A percentile compares a stretch with the other conserved stretches of the same genome.
Conservation (phyloP, 2,888 invertebrate species). For the Megastigmus dorsalis region DNA sequence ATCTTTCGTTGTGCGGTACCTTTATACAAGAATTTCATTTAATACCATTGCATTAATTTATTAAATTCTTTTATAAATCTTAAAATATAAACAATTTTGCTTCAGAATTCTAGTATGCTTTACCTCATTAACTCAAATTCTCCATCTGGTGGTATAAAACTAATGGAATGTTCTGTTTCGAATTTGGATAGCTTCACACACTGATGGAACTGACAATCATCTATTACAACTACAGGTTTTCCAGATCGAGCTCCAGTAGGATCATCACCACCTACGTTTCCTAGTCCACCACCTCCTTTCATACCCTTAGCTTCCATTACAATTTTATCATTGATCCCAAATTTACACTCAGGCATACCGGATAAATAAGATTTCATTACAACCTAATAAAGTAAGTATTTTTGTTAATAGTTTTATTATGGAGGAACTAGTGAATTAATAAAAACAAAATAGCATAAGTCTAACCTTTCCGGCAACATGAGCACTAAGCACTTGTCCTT, state of each 20-base stretch:
- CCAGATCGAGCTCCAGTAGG: slow-evolving; percentile 90
- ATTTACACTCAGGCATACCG: slow-evolving; percentile 99
- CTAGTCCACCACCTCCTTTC: slow-evolving; percentile 78
- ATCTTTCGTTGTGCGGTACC: slow-evolving; percentile 99
- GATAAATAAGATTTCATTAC: slow-evolving; percentile 99
- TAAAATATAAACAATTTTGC: too few species aligned
- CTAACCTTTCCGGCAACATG: slow-evolving; percentile 95
- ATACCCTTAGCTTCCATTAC: slow-evolving; percentile 97
- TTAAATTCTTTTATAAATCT: too few species aligned
- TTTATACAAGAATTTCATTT: slow-evolving; percentile 65
- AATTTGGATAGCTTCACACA: slow-evolving; percentile 99
- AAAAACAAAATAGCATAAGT: slow-evolving; percentile 7
- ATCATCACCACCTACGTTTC: slow-evolving; percentile 80
- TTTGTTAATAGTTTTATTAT: not conserved
- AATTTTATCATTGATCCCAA: slow-evolving; percentile 99
- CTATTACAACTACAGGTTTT: slow-evolving; percentile 99
- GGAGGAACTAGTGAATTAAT: not conserved
- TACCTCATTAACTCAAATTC: slow-evolving; percentile 99
- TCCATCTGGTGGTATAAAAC: slow-evolving; percentile 99
- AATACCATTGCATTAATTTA: not conserved
- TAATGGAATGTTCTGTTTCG: slow-evolving; percentile 99
- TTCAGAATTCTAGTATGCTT: too few species aligned
- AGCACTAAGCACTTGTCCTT: slow-evolving; percentile 98
- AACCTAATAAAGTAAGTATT: slow-evolving; percentile 75
- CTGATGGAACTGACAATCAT: slow-evolving; percentile 99